Base-by-base conservation (phyloP, 2,113 vertebrate genomes). In the Glareola pratincola region DNA sequence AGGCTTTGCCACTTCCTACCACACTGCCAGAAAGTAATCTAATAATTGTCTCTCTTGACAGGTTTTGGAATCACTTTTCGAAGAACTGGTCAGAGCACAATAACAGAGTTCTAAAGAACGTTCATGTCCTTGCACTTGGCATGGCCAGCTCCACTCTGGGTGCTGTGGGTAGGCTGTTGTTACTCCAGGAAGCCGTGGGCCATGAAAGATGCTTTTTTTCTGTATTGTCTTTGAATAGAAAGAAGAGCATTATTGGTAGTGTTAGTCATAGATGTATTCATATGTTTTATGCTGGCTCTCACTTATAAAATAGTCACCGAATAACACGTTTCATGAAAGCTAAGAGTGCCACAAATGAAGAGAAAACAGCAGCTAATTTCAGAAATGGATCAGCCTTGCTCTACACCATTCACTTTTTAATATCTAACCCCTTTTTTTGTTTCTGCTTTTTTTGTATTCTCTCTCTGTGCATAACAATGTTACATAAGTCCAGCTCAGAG, bases 401-500 rank as follows among this genome's bases (percentile, higher is more conserved):
- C 32, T 95, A 59, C 22, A 43, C 43, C 53, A 68, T 78, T 96
- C 86, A 68, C 27, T 94, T 95, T 96, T 95, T 93, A 66, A 79
- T 80, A 88, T 62, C 43, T 10, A 62, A 26, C 36, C 67, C 18
- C 16, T 59, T 69, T 63, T 91, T 91, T 85, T 27, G 1, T 23
- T 90, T 34, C 14, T 23, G 4, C 1, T 53, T 85, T 76, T 78
- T 47, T 45, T 88, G 8, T 26, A 20, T 68, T 67, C 45, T 62
- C 0, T 67, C 56, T 63, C 36, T 51, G 7, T 0, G 1, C 3
- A 9, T 80, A 64, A 69, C 9, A 53, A 39, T 19, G 15, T 30
- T n/a, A 56, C 13, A 21, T 11, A 20, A 91, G 56, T 62, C 39
- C 43, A 97, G 96, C 71, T 85, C 81, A 97, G 95, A 97, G 93